Conservation (phyloP, 2,888 invertebrate genomes). For the Noctua janthina region DNA sequence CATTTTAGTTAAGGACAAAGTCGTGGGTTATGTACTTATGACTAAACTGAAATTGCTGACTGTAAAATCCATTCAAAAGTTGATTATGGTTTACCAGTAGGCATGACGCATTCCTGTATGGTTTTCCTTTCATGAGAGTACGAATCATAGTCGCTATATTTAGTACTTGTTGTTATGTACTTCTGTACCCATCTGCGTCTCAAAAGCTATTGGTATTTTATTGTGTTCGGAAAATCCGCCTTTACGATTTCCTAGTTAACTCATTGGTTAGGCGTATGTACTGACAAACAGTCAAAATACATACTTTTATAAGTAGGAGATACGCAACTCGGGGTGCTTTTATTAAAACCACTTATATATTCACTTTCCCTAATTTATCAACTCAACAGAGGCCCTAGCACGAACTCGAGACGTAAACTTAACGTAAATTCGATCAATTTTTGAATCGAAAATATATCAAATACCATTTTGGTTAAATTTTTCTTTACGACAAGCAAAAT, state of each 20-base stretch:
- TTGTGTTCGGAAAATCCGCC: background rate
- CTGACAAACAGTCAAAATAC: background rate
- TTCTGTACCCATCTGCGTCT: background rate
- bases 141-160: background rate
- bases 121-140: slow-evolving; percentile 16
- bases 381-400: background rate
- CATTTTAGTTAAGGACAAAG: slow-evolving; percentile 29
- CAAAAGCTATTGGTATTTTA: background rate
- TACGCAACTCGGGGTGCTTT: background rate
- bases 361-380: background rate
- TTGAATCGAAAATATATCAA: background rate
- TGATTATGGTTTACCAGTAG: background rate
- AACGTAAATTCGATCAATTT: background rate
- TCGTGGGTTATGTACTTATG: slow-evolving; percentile 2
- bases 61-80: slow-evolving; percentile 19
- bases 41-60: slow-evolving; percentile 14
- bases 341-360: background rate
- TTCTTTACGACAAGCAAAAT: background rate
- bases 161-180: background rate
- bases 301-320: background rate
- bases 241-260: background rate
- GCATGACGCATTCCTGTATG: slow-evolving; percentile 12
- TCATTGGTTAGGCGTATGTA: background rate
- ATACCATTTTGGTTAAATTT: background rate
- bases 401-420: background rate